phyloP scores from a whole-genome alignment of 2,797 vertebrate genomes.

The Notolabrus celidotus region DNA sequence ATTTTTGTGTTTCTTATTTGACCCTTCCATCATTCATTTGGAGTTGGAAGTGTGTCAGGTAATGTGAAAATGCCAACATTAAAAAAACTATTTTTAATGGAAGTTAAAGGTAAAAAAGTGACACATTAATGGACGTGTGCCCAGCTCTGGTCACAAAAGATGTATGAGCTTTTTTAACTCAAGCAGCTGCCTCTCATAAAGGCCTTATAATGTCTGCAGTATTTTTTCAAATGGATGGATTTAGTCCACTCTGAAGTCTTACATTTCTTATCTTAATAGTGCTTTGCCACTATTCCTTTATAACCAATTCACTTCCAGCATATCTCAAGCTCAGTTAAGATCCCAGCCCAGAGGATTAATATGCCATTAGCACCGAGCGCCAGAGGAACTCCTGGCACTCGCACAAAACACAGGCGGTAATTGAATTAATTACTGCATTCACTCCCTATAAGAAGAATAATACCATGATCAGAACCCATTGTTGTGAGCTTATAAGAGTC shows the following conservation, averaged over 20 bases:
- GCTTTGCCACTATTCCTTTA: conserved; percentile 32
- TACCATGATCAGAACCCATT: conserved; percentile 68
- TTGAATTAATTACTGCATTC: conserved; percentile 68
- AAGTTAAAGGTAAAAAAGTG: too few relatives aligned
- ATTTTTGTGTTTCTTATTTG: too few relatives aligned
- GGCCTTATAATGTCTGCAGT: conserved; percentile 18
- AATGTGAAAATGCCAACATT: too few relatives aligned
- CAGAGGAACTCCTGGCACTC: conserved; percentile 45
- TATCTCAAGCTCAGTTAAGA: conserved; percentile 57
- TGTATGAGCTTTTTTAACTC: not conserved
- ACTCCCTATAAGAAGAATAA: conserved; percentile 54
- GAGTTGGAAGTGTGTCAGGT: too few relatives aligned
- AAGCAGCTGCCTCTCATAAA: not conserved
- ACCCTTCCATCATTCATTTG: too few relatives aligned
- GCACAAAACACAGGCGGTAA: conserved; percentile 45
- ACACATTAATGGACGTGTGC: not conserved
- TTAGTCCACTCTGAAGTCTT: conserved; percentile 44
- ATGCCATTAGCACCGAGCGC: conserved; percentile 56
- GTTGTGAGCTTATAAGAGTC: conserved; percentile 57
- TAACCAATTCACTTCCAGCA: conserved; percentile 51
- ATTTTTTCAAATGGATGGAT: conserved; percentile 40
- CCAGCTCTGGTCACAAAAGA: not conserved
- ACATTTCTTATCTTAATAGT: conserved; percentile 50
- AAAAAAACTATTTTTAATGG: too few relatives aligned
- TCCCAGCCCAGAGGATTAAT: conserved; percentile 64